Conservation (phyloP, 2,113 vertebrate genomes). For the Tyrannus savana region DNA sequence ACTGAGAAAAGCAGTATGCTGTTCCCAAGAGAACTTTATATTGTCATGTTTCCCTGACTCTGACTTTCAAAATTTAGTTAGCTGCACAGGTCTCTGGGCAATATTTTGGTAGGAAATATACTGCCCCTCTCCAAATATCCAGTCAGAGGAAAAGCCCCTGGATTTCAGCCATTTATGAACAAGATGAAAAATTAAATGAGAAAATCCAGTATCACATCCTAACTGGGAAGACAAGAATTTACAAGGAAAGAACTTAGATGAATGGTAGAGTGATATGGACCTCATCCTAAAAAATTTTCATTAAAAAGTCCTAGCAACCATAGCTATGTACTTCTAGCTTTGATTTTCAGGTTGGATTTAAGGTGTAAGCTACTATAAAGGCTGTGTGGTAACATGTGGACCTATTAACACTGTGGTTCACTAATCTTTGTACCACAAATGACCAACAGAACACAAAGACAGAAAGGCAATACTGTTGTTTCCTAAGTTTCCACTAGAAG, state of each 20-base stretch:
- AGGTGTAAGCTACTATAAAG: not conserved
- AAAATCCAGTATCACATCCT: not conserved
- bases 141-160: not conserved
- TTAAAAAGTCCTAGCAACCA: not conserved
- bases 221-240: not conserved
- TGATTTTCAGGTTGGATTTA: not conserved
- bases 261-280: not conserved
- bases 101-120: not conserved
- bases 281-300: not conserved
- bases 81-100: not conserved
- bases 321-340: not conserved
- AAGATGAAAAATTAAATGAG: not conserved
- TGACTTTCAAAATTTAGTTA: not conserved
- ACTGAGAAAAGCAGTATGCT: not conserved
- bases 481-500: not conserved
- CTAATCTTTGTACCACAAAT: not conserved
- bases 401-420: not conserved
- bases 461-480: not conserved
- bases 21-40: not conserved
- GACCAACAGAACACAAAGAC: not conserved
- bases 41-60: not conserved
- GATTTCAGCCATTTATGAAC: not conserved
- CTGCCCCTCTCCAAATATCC: not conserved
- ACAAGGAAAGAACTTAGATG: not conserved
- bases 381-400: not conserved